Base-by-base conservation (phyloP, 2,113 vertebrate genomes). In the Calidris pygmaea region DNA sequence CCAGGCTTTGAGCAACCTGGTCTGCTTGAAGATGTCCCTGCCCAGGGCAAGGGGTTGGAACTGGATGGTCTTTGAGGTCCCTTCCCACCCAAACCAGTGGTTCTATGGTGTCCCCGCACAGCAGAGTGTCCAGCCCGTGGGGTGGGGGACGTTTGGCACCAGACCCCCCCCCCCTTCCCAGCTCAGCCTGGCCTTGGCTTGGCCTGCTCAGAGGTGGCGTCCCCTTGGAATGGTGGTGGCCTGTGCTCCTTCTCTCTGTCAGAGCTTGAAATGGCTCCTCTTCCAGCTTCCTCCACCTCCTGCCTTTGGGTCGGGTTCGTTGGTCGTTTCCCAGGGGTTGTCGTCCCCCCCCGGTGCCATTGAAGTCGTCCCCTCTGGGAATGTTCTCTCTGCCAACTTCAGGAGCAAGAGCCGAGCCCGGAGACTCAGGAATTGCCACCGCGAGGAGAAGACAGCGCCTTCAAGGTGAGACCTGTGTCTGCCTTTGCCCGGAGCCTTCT, bases 321-420 rank as follows among this genome's bases (percentile, higher is more conserved):
- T 3, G 19, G 48, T 23, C 10, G 12, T 34, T 63, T 12, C 62
- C 24, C 39, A 4, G 1, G 9, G 37, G 15, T 11, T 14, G 19
- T 11, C 50, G n/a, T n/a, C 50, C 3, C 32, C 32, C 19, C 39
- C 14, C 8, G 0, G 0, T 14, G 2, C 8, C 4, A 4, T 43
- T 12, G 3, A 16, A 9, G 6, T n/a, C 2, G 6, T 21, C 62
- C 6, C 50, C 24, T 24, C 77, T 3, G 7, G 1, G 18, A 20
- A 35, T 11, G 2, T 23, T 35, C 6, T 29, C 7, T 32, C 58
- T 20, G 12, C 75, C 76, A 27, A 3, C 10, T 30, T 41, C 50
- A 2, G 1, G 48, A 56, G 26, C 50, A 20, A 7, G 50, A 11
- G 17, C 59, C 7, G 16, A 34, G 35, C 45, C 59, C 9, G 29